Conservation (phyloP, 2,113 vertebrate species). For the Hemicordylus capensis region DNA sequence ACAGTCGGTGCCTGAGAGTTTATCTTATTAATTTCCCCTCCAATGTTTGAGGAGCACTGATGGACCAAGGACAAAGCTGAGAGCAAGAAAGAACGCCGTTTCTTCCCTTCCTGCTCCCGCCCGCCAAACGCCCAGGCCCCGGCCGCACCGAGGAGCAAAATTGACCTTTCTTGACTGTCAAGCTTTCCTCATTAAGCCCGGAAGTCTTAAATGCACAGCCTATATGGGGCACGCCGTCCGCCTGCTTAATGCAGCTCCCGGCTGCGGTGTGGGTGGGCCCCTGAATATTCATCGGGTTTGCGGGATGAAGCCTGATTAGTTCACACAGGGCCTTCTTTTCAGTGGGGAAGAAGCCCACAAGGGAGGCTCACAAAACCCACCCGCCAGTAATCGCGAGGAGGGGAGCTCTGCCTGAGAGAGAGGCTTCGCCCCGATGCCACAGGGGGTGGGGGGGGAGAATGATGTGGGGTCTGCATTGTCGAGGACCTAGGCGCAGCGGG, state of each 20-base stretch:
- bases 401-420: too few relatives aligned
- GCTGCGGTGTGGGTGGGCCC: not conserved
- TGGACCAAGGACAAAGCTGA: too few relatives aligned
- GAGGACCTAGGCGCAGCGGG: too few relatives aligned
- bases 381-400: slow-evolving; percentile 27
- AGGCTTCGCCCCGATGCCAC: accelerated
- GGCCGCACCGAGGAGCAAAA: slow-evolving; percentile 39
- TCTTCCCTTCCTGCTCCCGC: slow-evolving; percentile 41
- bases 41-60: too few relatives aligned
- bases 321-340: not conserved
- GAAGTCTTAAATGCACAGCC: slow-evolving; percentile 64
- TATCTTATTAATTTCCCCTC: too few relatives aligned
- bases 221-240: slow-evolving; percentile 59
- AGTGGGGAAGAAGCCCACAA: not conserved
- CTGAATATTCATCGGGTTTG: slow-evolving; percentile 44
- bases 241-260: slow-evolving; percentile 69
- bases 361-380: slow-evolving; percentile 45
- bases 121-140: slow-evolving; percentile 55
- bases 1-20: too few relatives aligned
- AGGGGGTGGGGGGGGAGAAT: too few relatives aligned
- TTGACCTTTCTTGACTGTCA: slow-evolving; percentile 71
- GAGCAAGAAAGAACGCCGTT: not conserved
- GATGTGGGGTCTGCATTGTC: too few relatives aligned
- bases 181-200: slow-evolving; percentile 61
- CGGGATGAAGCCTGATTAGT: slow-evolving; percentile 3